A percentile compares a stretch with the other conserved stretches of the same genome.
Evolutionary conservation across 2,797 vertebrate genomes (phyloP).

Genomic region (Coregonus suidteri): DNA sequence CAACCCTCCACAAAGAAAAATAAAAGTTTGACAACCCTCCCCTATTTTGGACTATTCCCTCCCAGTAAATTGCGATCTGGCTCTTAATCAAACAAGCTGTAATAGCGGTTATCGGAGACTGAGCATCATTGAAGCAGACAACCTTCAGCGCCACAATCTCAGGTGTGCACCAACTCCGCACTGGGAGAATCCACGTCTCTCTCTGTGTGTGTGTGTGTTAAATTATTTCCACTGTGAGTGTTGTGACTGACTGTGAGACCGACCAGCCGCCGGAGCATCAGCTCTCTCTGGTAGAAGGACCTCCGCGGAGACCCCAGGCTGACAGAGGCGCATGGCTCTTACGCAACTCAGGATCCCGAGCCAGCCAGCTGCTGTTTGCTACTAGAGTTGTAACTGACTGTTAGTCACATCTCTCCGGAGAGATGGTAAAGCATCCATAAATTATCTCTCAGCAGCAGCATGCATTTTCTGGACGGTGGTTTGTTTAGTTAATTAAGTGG

Average conservation of each 20-base stretch:
- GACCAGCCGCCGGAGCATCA: not conserved
- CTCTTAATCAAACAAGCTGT: not conserved
- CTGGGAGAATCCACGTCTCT: not conserved
- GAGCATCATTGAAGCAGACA: not conserved
- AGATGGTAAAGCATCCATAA: not conserved
- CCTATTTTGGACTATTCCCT: too few relatives aligned
- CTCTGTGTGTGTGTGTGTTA: not conserved
- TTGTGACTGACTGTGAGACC: not conserved
- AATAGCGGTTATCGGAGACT: not conserved
- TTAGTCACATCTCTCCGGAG: not conserved
- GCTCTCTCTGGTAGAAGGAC: not conserved
- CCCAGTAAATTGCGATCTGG: too few relatives aligned
- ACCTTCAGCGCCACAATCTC: not conserved
- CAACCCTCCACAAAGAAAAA: too few relatives aligned
- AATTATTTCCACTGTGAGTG: not conserved
- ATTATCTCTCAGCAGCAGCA: not conserved
- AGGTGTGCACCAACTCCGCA: not conserved
- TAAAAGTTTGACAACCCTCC: too few relatives aligned
- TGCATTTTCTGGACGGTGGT: too few relatives aligned
- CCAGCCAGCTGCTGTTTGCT: constrained; percentile 1
- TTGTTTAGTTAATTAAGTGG: constrained; percentile 1
- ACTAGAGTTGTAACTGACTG: not conserved
- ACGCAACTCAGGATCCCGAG: not conserved
- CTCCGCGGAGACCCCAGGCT: not conserved
- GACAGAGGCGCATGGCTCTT: constrained; percentile 6